phyloP scores from a whole-genome alignment of 2,113 vertebrate species.

The Peromyscus californicus region DNA sequence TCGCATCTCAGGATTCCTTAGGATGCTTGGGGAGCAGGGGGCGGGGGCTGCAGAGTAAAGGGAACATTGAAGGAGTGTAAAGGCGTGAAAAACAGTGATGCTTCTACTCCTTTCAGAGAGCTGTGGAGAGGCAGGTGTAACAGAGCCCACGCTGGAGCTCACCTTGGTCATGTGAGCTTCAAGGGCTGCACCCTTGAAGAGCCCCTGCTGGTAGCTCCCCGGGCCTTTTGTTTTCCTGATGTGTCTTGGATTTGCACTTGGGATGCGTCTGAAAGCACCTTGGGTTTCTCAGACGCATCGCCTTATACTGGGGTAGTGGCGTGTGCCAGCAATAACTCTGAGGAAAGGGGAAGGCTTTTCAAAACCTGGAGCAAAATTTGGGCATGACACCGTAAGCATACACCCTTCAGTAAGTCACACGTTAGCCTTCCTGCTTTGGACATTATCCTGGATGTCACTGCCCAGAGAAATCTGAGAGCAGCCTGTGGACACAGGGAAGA shows the following conservation, averaged over 20 bases:
- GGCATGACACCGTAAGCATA: neutral
- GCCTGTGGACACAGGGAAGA: neutral
- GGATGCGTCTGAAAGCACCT: neutral
- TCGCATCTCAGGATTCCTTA: neutral
- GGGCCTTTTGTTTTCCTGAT: neutral
- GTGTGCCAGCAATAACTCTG: neutral
- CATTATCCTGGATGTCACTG: neutral
- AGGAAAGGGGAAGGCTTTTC: neutral
- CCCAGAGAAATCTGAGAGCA: neutral
- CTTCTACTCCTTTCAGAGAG: neutral
- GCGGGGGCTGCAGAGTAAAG: neutral
- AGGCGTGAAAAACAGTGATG: neutral
- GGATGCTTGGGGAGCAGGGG: neutral
- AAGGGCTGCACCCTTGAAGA: neutral
- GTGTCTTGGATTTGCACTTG: neutral
- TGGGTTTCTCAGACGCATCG: neutral
- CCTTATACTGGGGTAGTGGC: neutral
- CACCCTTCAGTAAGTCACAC: neutral
- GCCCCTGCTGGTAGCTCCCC: neutral
- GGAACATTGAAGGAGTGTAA: neutral
- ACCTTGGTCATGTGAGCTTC: neutral
- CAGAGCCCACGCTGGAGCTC: neutral
- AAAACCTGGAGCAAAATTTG: neutral
- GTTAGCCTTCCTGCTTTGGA: neutral
- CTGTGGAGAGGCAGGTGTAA: neutral